Evolutionary conservation across 23 tunicate genomes (phyloP).

Genomic region (Trididemnum clinides): DNA sequence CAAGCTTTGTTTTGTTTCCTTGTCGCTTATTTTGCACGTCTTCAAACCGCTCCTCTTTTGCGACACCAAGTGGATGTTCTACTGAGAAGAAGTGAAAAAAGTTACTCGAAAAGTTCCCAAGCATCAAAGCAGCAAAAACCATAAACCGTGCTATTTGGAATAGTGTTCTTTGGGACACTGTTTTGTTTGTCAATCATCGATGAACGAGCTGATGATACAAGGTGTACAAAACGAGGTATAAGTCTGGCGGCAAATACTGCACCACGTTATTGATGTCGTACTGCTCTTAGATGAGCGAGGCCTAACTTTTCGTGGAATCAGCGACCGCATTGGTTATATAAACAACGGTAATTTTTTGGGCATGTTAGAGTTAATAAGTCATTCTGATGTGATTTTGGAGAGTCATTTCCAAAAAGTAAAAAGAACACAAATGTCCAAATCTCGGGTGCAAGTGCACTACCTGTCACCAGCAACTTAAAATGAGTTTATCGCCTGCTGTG

Average conservation of each 20-base stretch:
- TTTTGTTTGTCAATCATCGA: background rate
- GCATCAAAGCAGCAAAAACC: background rate
- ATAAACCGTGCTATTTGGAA: background rate
- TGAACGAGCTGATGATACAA: background rate
- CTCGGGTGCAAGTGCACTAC: background rate
- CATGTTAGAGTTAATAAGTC: background rate
- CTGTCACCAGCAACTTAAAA: background rate
- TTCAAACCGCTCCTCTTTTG: background rate
- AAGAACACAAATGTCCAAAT: background rate
- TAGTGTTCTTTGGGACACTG: background rate
- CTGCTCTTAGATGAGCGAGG: background rate
- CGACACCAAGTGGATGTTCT: background rate
- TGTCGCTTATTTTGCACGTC: background rate
- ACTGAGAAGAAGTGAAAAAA: background rate
- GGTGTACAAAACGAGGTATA: background rate
- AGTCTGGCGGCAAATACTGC: background rate
- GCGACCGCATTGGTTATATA: background rate
- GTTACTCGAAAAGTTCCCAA: background rate
- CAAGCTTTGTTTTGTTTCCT: background rate
- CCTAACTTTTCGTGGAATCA: background rate
- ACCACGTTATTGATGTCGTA: background rate
- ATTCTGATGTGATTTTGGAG: background rate
- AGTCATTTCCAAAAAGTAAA: background rate
- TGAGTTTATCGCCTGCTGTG: background rate
- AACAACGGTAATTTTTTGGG: constrained; percentile 7